Percentiles rank a stretch among this genome's conserved stretches.
These are phyloP conservation scores for Siderastrea siderea DNA, from an alignment of 92 coral and sea anemone genomes.

Conservation along the genomic window DNA sequence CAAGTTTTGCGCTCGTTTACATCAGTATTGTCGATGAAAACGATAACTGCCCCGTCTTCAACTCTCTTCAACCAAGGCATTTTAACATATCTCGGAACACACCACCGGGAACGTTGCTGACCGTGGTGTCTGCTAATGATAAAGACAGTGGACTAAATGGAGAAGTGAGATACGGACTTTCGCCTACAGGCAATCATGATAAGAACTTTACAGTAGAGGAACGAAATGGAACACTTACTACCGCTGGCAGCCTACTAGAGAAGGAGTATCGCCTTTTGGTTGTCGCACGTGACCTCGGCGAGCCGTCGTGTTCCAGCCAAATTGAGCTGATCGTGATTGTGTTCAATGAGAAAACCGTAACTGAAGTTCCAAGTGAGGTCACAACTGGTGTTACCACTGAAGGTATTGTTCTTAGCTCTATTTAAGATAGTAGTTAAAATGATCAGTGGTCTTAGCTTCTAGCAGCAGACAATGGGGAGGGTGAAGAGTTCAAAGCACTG, in stretches of 20 bases:
- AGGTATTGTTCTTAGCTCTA: slow-evolving; percentile 21
- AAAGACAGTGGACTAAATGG: slow-evolving; percentile 75
- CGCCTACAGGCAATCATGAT: not conserved
- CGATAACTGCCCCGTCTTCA: slow-evolving; percentile 79
- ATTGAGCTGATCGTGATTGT: slow-evolving; percentile 47
- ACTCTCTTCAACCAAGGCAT: not conserved
- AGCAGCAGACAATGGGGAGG: too few relatives aligned
- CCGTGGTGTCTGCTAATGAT: slow-evolving; percentile 58
- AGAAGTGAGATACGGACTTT: slow-evolving; percentile 58
- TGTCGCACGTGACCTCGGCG: slow-evolving; percentile 77
- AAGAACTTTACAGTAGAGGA: slow-evolving; percentile 44
- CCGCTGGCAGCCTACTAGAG: slow-evolving; percentile 6
- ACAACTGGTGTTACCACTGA: slow-evolving; percentile 7
- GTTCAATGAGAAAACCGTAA: not conserved
- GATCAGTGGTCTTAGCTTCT: too few relatives aligned
- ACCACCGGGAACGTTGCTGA: slow-evolving; percentile 30
- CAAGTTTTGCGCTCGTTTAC: slow-evolving; percentile 32
- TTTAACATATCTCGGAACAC: slow-evolving; percentile 54
- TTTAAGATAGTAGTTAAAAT: not conserved
- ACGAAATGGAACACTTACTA: slow-evolving; percentile 35
- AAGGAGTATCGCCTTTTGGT: slow-evolving; percentile 52
- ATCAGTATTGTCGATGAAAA: slow-evolving; percentile 65
- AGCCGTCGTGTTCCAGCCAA: slow-evolving; percentile 59
- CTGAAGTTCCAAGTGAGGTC: not conserved
- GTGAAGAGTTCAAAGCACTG: too few relatives aligned